phyloP scores from a whole-genome alignment of 2,113 vertebrate species.

The Xiphophorus hellerii region DNA sequence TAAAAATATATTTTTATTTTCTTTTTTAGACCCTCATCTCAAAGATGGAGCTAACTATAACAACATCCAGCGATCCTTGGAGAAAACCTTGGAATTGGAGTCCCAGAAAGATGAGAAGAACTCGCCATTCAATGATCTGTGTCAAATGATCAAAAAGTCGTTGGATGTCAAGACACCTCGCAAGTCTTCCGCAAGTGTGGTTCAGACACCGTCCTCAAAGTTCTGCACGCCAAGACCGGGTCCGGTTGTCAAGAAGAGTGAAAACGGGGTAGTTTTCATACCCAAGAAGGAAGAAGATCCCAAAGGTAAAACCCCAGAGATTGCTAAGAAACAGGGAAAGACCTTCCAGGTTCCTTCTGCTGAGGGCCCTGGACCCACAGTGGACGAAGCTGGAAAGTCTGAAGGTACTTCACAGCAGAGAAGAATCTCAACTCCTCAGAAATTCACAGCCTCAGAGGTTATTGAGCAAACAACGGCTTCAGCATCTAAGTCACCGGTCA shows the following conservation, averaged over 20 bases:
- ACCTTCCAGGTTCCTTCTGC: conserved; percentile 18
- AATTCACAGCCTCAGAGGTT: conserved; percentile 43
- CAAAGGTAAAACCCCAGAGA: conserved; percentile 44
- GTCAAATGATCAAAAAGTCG: conserved; percentile 83
- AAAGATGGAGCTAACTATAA: conserved; percentile 78
- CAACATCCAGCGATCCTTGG: conserved; percentile 58
- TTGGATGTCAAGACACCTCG: conserved; percentile 68
- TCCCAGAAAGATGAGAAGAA: conserved; percentile 38
- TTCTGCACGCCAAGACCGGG: conserved; percentile 29
- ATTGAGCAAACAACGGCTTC: conserved; percentile 51
- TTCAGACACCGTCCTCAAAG: conserved; percentile 48
- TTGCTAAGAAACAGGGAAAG: conserved; percentile 53
- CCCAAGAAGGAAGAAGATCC: conserved; percentile 23
- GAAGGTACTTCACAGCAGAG: conserved; percentile 25
- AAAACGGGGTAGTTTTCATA: not conserved
- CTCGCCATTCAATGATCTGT: conserved; percentile 86
- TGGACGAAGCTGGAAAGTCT: not conserved
- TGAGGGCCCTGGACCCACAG: not conserved
- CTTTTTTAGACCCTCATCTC: conserved; percentile 61
- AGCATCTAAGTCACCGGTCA: conserved; percentile 46
- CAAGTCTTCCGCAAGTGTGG: conserved; percentile 50
- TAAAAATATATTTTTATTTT: not conserved
- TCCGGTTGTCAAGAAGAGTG: conserved; percentile 14
- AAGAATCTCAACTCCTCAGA: conserved; percentile 45
- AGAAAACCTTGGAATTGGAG: conserved; percentile 56